Conservation (phyloP, 2,797 vertebrate genomes). For the Chelidonichthys spinosus region DNA sequence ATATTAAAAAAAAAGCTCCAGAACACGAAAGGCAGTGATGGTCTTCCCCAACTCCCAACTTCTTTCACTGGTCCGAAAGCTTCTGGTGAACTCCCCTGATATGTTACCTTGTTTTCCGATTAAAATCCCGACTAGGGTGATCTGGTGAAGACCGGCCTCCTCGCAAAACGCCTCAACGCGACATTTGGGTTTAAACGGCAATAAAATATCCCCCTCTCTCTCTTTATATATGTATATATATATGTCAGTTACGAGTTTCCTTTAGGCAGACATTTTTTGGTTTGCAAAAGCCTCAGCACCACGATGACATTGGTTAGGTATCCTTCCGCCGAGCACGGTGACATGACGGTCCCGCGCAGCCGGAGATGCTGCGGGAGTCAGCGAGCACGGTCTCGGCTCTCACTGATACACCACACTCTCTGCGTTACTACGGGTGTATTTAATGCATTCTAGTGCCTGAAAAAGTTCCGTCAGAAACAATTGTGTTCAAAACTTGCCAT, state of each 20-base stretch:
- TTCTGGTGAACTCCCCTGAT: constrained; percentile 73
- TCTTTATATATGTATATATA: constrained; percentile 56
- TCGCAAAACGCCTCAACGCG: constrained; percentile 58
- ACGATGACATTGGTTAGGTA: constrained; percentile 86
- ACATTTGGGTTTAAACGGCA: constrained; percentile 57
- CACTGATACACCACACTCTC: constrained; percentile 4
- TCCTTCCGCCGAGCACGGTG: constrained; percentile 90
- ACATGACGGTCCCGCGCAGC: constrained; percentile 74
- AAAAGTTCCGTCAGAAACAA: neutral
- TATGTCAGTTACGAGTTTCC: constrained; percentile 94
- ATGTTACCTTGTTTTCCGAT: constrained; percentile 87
- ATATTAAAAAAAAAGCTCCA: constrained; percentile 47
- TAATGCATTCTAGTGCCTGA: neutral
- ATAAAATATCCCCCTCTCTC: constrained; percentile 79
- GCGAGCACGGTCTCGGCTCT: constrained; percentile 21
- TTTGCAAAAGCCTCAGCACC: constrained; percentile 89
- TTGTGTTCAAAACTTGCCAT: neutral
- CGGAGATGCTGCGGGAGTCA: constrained; percentile 71
- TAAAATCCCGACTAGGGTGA: constrained; percentile 90
- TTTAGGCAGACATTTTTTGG: constrained; percentile 98
- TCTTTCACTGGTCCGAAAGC: constrained; percentile 82
- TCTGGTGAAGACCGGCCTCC: constrained; percentile 78
- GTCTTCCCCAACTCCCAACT: constrained; percentile 85
- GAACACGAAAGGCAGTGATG: constrained; percentile 67
- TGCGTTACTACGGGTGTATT: neutral